A percentile compares a stretch with the other conserved stretches of the same genome.
phyloP scores from a whole-genome alignment of 2,888 invertebrate genomes.

The Lepidochitona cinerea region DNA sequence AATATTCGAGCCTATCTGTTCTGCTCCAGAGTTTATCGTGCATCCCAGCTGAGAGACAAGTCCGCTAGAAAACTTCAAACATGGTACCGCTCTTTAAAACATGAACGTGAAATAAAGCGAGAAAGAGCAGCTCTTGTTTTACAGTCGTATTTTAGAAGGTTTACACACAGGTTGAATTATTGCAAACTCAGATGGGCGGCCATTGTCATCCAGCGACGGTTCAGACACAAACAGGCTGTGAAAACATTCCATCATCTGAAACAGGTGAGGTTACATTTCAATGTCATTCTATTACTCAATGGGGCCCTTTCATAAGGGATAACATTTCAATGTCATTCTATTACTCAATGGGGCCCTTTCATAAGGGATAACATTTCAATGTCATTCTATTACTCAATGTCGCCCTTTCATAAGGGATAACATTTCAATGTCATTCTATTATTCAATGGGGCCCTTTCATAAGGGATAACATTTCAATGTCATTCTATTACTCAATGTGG shows the following conservation, averaged over 20 bases:
- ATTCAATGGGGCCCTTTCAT: no score
- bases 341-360: no score
- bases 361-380: no score
- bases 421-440: no score
- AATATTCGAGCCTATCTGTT: slow-evolving; percentile 17
- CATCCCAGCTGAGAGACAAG: neutral
- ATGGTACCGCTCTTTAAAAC: slow-evolving; percentile 5
- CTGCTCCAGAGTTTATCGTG: neutral
- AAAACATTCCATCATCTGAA: slow-evolving; percentile 1
- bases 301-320: neutral
- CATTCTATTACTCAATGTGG: no score
- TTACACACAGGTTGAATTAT: neutral
- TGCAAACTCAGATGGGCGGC: slow-evolving; percentile 17
- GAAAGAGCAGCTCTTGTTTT: slow-evolving; percentile 28
- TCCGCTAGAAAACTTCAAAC: slow-evolving; percentile 19
- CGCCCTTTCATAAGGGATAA: no score
- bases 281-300: neutral
- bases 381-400: no score
- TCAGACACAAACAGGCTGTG: slow-evolving; percentile 18
- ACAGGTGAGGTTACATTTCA: neutral
- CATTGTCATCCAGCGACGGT: slow-evolving; percentile 22
- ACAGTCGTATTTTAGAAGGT: slow-evolving; percentile 24
- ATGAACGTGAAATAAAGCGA: neutral
- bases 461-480: no score
- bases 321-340: neutral